Evolutionary conservation across 1,140 invertebrate genomes (phyloP).

Genomic region (Pseudomyrmex dendroicus): DNA sequence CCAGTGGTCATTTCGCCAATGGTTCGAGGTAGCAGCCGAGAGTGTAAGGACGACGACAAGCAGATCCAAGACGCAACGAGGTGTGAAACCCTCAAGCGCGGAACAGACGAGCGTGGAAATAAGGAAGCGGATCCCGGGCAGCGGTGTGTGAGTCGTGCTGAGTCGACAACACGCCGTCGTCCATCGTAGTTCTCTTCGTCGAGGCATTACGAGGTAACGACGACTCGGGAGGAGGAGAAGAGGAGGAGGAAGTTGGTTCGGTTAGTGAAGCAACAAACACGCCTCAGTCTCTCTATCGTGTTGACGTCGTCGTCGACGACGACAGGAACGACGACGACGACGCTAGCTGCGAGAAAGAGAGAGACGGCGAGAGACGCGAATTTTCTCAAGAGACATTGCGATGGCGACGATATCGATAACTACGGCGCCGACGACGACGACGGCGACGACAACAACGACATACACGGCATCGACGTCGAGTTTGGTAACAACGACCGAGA

Average conservation of each 20-base stretch:
- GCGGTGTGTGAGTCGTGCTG: conserved; percentile 4
- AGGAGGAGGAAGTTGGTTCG: too few species aligned
- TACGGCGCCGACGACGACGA: conserved; percentile 14
- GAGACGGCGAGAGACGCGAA: conserved; percentile 12
- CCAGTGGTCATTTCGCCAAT: conserved; percentile 3
- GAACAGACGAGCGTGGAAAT: background rate
- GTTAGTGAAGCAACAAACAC: background rate
- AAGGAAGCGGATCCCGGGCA: conserved; percentile 36
- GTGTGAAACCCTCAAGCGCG: conserved; percentile 8
- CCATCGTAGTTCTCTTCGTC: conserved; percentile 27
- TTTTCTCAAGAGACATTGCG: conserved; percentile 18
- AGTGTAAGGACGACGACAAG: background rate
- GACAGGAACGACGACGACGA: background rate
- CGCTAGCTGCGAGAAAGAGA: background rate
- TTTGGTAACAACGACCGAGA: conserved; percentile 60
- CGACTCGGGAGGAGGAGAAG: too few species aligned
- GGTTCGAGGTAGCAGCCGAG: conserved; percentile 39
- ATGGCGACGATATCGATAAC: conserved; percentile 24
- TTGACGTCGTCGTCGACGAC: conserved; percentile 40
- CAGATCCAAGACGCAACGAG: conserved; percentile 5
- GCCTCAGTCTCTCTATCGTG: conserved; percentile 5
- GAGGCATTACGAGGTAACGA: background rate
- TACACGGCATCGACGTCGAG: background rate
- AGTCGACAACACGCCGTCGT: conserved; percentile 1
- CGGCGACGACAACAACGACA: conserved; percentile 61